Percentiles rank a stretch among this genome's conserved stretches.
Conservation (phyloP, 2,113 vertebrate species). For the Pachypanchax playfairii region DNA sequence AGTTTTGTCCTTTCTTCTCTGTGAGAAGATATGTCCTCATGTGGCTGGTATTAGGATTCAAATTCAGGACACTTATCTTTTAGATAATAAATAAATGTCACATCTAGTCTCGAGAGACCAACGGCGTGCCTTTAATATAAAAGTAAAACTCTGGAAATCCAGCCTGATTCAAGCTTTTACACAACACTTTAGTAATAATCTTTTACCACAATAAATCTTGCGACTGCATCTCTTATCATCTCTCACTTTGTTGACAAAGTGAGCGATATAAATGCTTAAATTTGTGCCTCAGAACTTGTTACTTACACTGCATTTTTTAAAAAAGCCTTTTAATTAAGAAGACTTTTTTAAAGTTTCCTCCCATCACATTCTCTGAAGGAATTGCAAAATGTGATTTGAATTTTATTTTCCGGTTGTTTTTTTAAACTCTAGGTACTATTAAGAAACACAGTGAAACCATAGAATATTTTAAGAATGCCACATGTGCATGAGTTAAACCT, state of each 20-base stretch:
- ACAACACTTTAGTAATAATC: slow-evolving; percentile 54
- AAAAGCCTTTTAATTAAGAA: slow-evolving; percentile 6
- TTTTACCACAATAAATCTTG: slow-evolving; percentile 52
- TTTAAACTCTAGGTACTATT: slow-evolving; percentile 6
- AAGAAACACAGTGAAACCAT: slow-evolving; percentile 1
- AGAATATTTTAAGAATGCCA: too few species aligned
- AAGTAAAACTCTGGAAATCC: slow-evolving; percentile 64
- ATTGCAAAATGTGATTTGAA: too few species aligned
- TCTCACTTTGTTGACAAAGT: slow-evolving; percentile 28
- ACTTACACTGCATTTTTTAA: not conserved
- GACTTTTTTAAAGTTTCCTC: not conserved
- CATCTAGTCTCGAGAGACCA: slow-evolving; percentile 41
- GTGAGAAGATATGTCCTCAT: slow-evolving; percentile 17
- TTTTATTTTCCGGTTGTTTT: too few species aligned
- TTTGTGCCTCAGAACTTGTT: slow-evolving; percentile 5
- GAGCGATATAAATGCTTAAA: slow-evolving; percentile 51
- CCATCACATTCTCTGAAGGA: too few species aligned
- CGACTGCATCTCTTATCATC: slow-evolving; percentile 19
- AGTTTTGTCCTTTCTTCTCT: slow-evolving; percentile 1
- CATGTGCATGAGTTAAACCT: slow-evolving; percentile 21
- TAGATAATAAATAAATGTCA: slow-evolving; percentile 49
- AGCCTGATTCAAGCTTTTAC: slow-evolving; percentile 65
- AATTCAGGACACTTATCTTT: slow-evolving; percentile 36
- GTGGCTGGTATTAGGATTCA: not conserved
- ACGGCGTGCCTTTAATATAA: slow-evolving; percentile 35